Conservation (phyloP, 2,888 invertebrate species). For the Lottia scabra region DNA sequence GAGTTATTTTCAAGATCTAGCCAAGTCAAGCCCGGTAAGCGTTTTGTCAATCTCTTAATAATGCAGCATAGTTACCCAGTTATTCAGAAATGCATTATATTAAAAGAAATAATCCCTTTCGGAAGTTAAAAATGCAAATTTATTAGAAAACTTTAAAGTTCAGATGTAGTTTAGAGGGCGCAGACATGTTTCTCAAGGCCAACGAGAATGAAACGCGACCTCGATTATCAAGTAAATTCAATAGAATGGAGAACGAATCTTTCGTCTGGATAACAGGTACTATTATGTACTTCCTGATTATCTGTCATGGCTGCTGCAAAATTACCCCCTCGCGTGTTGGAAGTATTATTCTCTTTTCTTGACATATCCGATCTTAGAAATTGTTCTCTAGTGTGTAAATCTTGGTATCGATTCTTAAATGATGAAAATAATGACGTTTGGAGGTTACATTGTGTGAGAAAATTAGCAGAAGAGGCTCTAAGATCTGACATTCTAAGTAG, state of each 20-base stretch:
- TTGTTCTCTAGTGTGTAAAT: constrained; percentile 92
- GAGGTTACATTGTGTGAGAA: constrained; percentile 88
- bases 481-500: constrained; percentile 92
- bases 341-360: constrained; percentile 83
- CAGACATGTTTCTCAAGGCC: background rate
- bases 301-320: constrained; percentile 58
- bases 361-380: constrained; percentile 86
- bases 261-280: background rate
- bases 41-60: no score
- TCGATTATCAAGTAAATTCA: background rate
- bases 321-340: constrained; percentile 59
- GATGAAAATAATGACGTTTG: constrained; percentile 97
- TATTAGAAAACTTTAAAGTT: no score
- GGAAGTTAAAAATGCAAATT: no score
- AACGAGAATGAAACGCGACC: background rate
- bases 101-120: no score
- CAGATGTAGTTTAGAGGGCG: no score
- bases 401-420: constrained; percentile 89
- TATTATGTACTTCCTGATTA: background rate
- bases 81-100: no score
- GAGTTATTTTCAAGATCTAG: no score
- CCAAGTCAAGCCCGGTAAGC: no score
- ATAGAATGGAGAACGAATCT: background rate
- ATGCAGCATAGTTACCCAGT: no score
- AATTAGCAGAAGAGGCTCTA: constrained; percentile 86